Conservation (phyloP, 2,888 invertebrate genomes). For the Plebejus argus region DNA sequence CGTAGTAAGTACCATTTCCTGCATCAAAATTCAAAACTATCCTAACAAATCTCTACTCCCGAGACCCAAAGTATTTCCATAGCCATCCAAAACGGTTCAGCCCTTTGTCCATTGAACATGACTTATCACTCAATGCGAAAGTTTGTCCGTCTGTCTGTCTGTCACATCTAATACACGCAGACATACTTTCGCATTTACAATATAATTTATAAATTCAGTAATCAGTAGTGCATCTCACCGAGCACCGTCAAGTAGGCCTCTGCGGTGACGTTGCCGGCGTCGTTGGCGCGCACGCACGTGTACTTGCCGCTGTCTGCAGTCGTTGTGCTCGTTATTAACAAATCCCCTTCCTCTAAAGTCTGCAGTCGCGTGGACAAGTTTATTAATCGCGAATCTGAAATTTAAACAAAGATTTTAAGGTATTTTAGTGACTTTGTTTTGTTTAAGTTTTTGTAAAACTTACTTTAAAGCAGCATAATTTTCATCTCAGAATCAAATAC, state of each 20-base stretch:
- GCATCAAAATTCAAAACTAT: too few species aligned
- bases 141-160: too few species aligned
- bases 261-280: constrained; percentile 92
- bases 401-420: constrained; percentile 30
- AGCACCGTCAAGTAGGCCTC: constrained; percentile 91
- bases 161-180: too few species aligned
- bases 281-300: constrained; percentile 93
- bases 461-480: too few species aligned
- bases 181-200: too few species aligned
- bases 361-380: constrained; percentile 87
- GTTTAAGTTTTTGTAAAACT: too few species aligned
- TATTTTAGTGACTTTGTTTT: background rate
- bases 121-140: too few species aligned
- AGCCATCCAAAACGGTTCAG: too few species aligned
- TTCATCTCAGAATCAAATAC: background rate
- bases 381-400: constrained; percentile 71
- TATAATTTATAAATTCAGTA: background rate
- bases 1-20: too few species aligned
- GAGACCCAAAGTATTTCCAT: too few species aligned
- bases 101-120: too few species aligned
- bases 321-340: constrained; percentile 92
- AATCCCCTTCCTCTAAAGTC: constrained; percentile 91
- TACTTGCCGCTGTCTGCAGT: constrained; percentile 93
- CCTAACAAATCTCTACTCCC: too few species aligned
- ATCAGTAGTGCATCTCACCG: constrained; percentile 74